phyloP scores from a whole-genome alignment of 2,113 vertebrate species.

The Garra rufa region DNA sequence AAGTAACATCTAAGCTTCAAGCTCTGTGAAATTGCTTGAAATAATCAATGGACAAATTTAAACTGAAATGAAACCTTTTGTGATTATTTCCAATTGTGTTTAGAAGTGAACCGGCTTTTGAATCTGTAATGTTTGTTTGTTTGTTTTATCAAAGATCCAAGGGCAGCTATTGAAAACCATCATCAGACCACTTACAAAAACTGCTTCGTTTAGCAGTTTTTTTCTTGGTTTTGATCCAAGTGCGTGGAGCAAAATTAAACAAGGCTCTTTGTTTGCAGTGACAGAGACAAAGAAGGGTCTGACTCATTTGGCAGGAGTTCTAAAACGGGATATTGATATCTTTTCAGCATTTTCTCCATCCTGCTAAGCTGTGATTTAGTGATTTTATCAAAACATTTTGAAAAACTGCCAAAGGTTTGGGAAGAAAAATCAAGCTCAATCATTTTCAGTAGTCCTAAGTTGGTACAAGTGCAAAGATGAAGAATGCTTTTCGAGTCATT shows the following conservation, averaged over 20 bases:
- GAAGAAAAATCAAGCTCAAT: background rate
- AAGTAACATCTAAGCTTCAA: background rate
- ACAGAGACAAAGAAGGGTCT: background rate
- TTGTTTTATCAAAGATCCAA: background rate
- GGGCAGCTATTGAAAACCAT: constrained; percentile 1
- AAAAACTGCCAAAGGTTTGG: background rate
- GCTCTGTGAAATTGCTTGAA: background rate
- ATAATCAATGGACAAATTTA: background rate
- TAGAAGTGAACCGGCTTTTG: background rate
- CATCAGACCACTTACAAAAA: constrained; percentile 23
- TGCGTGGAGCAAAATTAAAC: constrained; percentile 3
- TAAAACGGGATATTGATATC: constrained; percentile 20
- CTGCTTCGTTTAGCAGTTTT: background rate
- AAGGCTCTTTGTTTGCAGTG: constrained; percentile 33
- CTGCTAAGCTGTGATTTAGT: background rate
- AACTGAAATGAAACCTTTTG: background rate
- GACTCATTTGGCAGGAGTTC: constrained; percentile 32
- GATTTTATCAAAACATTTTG: constrained; percentile 12
- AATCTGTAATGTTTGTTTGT: background rate
- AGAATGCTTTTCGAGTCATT: background rate
- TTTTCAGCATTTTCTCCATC: constrained; percentile 27
- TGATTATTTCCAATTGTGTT: background rate
- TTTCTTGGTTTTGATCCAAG: constrained; percentile 8
- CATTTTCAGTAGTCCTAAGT: background rate
- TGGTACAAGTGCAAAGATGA: background rate